These are phyloP conservation scores for Nyctibius grandis DNA, from an alignment of 2,797 vertebrate species.

Conservation along the genomic window DNA sequence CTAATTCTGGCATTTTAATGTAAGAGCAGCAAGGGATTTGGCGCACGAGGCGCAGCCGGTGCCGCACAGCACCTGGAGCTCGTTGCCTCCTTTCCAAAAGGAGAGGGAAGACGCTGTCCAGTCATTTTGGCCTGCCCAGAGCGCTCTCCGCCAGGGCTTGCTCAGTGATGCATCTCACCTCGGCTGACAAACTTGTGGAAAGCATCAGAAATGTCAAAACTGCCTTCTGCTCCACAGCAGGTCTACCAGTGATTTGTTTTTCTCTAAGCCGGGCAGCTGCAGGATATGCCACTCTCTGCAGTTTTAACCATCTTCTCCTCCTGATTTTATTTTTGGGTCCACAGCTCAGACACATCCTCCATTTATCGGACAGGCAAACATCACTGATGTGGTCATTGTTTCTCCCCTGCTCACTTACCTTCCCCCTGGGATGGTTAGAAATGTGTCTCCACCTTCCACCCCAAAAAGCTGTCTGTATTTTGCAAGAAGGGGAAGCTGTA, in stretches of 20 bases:
- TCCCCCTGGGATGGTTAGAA: neutral
- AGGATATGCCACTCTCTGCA: neutral
- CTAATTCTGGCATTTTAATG: neutral
- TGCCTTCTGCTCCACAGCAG: neutral
- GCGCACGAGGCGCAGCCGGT: accelerated
- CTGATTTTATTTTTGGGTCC: neutral
- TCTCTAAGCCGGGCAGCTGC: neutral
- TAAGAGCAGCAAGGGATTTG: neutral
- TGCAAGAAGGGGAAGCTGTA: neutral
- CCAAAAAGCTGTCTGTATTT: neutral
- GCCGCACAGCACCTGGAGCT: neutral
- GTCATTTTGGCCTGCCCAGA: neutral
- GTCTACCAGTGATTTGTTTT: neutral
- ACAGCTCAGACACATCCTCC: neutral
- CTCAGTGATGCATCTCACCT: neutral
- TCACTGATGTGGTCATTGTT: neutral
- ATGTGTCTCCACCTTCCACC: neutral
- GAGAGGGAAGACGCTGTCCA: neutral
- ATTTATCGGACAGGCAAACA: accelerated
- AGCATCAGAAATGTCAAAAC: neutral
- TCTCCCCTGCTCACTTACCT: neutral
- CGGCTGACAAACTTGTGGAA: neutral
- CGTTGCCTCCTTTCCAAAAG: neutral
- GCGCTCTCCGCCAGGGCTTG: neutral
- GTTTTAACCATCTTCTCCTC: neutral